Conservation (phyloP, 1,140 invertebrate species). For the Drosophila tristis region DNA sequence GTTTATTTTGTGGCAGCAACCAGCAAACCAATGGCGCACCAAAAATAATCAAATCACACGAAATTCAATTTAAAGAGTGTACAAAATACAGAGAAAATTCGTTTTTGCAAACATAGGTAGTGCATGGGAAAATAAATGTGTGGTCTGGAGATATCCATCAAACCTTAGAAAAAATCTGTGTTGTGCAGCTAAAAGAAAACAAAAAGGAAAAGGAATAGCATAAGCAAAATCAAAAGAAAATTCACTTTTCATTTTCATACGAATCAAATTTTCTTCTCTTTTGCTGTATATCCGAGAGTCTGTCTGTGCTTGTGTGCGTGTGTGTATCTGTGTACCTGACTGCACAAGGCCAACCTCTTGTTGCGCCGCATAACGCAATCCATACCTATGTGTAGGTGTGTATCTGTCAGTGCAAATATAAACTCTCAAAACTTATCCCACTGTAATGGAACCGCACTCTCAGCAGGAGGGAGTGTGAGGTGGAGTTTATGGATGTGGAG, state of each 20-base stretch:
- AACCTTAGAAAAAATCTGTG: neutral
- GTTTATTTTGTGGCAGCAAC: slow-evolving; percentile 74
- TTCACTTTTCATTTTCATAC: slow-evolving; percentile 44
- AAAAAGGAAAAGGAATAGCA: slow-evolving; percentile 7
- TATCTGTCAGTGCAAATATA: slow-evolving; percentile 40
- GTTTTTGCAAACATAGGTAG: slow-evolving; percentile 4
- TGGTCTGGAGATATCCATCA: slow-evolving; percentile 24
- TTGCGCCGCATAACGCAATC: slow-evolving; percentile 67
- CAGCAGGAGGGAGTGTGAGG: slow-evolving; percentile 3
- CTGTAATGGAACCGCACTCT: slow-evolving; percentile 16
- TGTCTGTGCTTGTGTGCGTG: slow-evolving; percentile 22
- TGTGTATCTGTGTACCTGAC: slow-evolving; percentile 53
- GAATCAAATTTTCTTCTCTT: slow-evolving; percentile 36
- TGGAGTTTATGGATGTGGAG: too few relatives aligned
- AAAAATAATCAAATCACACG: too few relatives aligned
- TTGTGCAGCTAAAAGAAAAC: too few relatives aligned
- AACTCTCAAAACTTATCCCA: slow-evolving; percentile 43
- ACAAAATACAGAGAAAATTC: slow-evolving; percentile 35
- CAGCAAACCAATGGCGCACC: slow-evolving; percentile 24
- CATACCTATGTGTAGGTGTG: slow-evolving; percentile 1
- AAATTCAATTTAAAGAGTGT: slow-evolving; percentile 42
- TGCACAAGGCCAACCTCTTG: slow-evolving; percentile 76
- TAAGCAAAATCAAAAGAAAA: slow-evolving; percentile 20
- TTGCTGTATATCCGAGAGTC: slow-evolving; percentile 2
- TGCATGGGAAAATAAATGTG: slow-evolving; percentile 46